Evolutionary conservation across 2,888 invertebrate genomes (phyloP).

Genomic region (Ennomos quercinarius): DNA sequence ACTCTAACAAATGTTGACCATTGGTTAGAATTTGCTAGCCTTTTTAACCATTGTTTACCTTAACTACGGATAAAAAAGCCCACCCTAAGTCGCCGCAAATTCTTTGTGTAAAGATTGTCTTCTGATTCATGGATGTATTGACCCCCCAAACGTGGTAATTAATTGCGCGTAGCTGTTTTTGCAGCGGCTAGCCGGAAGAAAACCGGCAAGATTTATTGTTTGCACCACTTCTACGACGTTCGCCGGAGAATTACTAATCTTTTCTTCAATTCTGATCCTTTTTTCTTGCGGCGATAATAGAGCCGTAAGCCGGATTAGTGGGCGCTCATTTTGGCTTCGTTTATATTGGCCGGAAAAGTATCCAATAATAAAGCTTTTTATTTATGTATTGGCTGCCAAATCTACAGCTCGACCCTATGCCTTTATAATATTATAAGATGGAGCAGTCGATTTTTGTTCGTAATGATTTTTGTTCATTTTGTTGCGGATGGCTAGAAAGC

Average conservation of each 20-base stretch:
- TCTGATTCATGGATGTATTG: constrained; percentile 14
- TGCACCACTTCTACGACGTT: constrained; percentile 61
- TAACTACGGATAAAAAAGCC: no score
- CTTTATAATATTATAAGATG: no score
- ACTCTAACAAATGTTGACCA: no score
- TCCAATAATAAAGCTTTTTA: constrained; percentile 10
- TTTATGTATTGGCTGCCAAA: no score
- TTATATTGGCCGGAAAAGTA: constrained; percentile 54
- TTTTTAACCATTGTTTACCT: no score
- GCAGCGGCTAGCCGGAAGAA: constrained; percentile 70
- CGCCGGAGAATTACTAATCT: constrained; percentile 73
- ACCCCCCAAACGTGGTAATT: constrained; percentile 60
- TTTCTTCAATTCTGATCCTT: constrained; percentile 79
- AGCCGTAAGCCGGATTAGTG: constrained; percentile 70
- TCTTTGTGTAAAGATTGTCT: constrained; percentile 34
- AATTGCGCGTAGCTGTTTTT: constrained; percentile 79
- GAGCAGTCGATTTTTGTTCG: no score
- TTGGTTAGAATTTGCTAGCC: no score
- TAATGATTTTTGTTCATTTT: no score
- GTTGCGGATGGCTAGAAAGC: no score
- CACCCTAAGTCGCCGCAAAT: constrained; percentile 10
- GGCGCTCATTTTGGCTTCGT: constrained; percentile 64
- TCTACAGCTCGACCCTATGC: no score
- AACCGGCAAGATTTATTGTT: constrained; percentile 78
- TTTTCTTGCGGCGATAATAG: constrained; percentile 69